phyloP scores from a whole-genome alignment of 2,888 invertebrate genomes.

The Spicauda simplicius region DNA sequence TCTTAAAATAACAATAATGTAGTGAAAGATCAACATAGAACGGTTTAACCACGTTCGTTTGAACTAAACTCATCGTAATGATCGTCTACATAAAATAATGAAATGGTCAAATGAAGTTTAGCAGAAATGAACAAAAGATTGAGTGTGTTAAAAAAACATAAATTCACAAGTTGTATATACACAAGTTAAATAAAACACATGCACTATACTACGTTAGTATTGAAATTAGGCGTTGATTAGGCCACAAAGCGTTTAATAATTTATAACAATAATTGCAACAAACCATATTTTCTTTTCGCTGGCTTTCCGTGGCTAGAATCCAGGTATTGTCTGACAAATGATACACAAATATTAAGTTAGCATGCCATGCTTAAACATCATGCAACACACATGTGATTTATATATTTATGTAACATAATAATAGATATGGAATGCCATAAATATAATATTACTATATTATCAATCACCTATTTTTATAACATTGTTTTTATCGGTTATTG shows the following conservation, averaged over 20 bases:
- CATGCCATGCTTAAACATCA: conserved; percentile 81
- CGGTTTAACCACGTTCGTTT: neutral
- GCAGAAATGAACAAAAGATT: conserved; percentile 12
- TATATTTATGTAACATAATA: conserved; percentile 1
- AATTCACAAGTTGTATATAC: conserved; percentile 13
- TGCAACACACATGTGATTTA: conserved; percentile 62
- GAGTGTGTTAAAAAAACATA: neutral
- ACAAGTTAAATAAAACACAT: conserved; percentile 27
- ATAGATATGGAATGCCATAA: neutral
- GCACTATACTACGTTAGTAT: conserved; percentile 31
- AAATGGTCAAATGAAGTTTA: conserved; percentile 3
- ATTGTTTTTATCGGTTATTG: conserved; percentile 9
- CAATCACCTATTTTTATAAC: conserved; percentile 25
- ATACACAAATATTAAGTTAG: conserved; percentile 78
- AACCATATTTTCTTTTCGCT: conserved; percentile 73
- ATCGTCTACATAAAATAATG: conserved; percentile 3
- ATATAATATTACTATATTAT: conserved; percentile 15
- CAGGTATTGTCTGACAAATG: conserved; percentile 83
- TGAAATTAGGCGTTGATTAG: conserved; percentile 32
- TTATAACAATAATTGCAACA: conserved; percentile 70
- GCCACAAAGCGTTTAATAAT: conserved; percentile 30
- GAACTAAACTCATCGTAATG: neutral
- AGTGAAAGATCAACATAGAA: too few species aligned
- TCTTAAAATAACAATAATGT: too few species aligned
- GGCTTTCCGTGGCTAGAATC: conserved; percentile 81